Evolutionary conservation across 2,797 vertebrate genomes (phyloP), one percentile per base, ranked within the genome.

Genomic region (Arctocebus calabarensis): DNA sequence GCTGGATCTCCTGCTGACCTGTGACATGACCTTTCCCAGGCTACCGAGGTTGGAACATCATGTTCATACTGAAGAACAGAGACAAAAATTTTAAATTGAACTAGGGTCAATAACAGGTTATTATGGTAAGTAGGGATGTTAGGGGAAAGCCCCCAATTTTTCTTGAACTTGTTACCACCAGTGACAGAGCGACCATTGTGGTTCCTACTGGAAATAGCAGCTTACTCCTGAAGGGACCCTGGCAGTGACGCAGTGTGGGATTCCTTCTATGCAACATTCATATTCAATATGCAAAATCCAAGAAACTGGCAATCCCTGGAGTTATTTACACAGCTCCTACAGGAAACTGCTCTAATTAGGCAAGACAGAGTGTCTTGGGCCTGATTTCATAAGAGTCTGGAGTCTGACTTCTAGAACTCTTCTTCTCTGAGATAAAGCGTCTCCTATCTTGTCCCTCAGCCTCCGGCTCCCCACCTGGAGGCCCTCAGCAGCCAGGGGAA

Each of bases 391-490:
- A 57, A 79, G 34, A 5, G 17, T 90, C 40, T 84, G 61, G 9
- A 68, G 27, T 4, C n/a, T 64, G 37, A 14, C 6, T 62, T 61
- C 73, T 75, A 73, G 11, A 78, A 66, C 3, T 40, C 37, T 70
- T 9, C 62, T 61, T 85, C 37, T 88, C 12, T 82, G 32, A 64
- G 17, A 29, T 43, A 85, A 86, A 70, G 3, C 5, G 23, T 43
- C 25, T 32, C 27, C 57, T 74, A 29, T 8, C 22, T 74, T 74
- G 11, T 84, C 22, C 48, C 82, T 78, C 88, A 81, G 90, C 34
- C 34, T 94, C 40, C 93, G 88, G 71, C n/a, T 95, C 90, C 81
- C 96, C 94, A 96, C 85, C 94, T 96, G 90, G 90, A 97, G 94
- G 96, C 78, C 83, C 90, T 82, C 45, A 45, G 4, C 8, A 88